Base-by-base conservation (phyloP, 1,140 invertebrate genomes). In the Drosophila sulfurigaster region DNA sequence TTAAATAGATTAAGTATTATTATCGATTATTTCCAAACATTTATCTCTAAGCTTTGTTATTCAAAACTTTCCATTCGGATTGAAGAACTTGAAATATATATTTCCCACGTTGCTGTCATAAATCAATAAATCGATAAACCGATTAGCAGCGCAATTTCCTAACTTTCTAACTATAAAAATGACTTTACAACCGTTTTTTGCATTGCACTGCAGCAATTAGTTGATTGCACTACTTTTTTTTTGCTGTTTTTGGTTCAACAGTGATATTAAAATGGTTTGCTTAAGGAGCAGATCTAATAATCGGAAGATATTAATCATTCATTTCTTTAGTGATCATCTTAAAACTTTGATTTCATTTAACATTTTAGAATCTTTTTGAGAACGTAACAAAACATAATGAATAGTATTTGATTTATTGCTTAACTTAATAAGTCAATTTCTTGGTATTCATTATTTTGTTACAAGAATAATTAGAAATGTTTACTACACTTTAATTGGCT, bases 91-190 rank as follows among this genome's bases (percentile, higher is more conserved):
- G 41, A 13, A 35, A 10, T 35, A 7, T 43, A 43, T 5, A n/a
- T 43, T 49, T 49, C 48, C 10, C 48, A 49, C 48, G 15, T 20
- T 49, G 16, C 16, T 1, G 2, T 2, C 48, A 28, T 28, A 20
- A 43, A 43, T 43, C 41, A 25, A 54, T 54, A 52, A 30, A 52
- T 52, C 49, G 28, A 52, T 48, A 49, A 4, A 49, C 8, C 48
- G 20, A 49, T 49, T 28, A 49, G 10, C 10, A 11, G 7, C 11
- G 20, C 20, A 11, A 49, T 28, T 49, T 49, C 20, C 4, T 25
- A 49, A 49, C 48, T 49, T 49, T 49, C 28, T 54, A 10, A n/a
- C 51, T 28, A 54, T 54, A 35, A 35, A 25, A 54, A 54, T 35
- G 6, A 4, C n/a, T 15, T 15, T 54, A 35, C 51, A 54, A 52